These are phyloP conservation scores for Melanotaenia duboulayi DNA, from an alignment of 2,113 vertebrate species.

Conservation along the genomic window DNA sequence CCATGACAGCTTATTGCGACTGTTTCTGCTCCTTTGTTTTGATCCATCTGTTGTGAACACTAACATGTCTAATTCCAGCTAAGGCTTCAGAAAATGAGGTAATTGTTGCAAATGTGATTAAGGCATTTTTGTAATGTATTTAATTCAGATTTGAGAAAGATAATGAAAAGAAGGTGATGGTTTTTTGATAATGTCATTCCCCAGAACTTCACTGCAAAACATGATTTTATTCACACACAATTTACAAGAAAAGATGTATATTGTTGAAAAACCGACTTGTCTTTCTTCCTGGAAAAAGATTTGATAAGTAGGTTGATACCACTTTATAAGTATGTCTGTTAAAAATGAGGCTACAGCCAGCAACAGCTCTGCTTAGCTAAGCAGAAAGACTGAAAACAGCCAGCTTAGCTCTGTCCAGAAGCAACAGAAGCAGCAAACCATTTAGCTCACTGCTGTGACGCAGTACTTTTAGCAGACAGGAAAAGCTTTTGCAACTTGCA, in stretches of 20 bases:
- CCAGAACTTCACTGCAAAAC: background rate
- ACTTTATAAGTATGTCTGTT: background rate
- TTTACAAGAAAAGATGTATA: background rate
- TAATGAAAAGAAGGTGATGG: background rate
- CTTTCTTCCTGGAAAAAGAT: background rate
- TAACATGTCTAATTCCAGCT: background rate
- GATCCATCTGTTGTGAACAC: conserved; percentile 60
- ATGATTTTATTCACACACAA: too few relatives aligned
- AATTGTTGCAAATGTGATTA: conserved; percentile 20
- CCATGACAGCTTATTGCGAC: conserved; percentile 33
- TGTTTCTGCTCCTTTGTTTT: conserved; percentile 60
- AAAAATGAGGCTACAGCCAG: background rate
- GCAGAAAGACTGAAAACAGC: too few relatives aligned
- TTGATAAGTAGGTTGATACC: background rate
- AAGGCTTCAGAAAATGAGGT: background rate
- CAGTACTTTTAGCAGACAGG: background rate
- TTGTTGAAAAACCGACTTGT: background rate
- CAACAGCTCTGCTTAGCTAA: too few relatives aligned
- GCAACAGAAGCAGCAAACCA: background rate
- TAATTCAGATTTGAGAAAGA: conserved; percentile 10
- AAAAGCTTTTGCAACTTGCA: background rate
- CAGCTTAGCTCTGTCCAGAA: too few relatives aligned
- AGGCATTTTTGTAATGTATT: background rate
- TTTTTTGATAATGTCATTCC: background rate
- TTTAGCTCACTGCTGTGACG: background rate